Conservation (phyloP, 2,888 invertebrate genomes). For the Synanthedon vespiformis region DNA sequence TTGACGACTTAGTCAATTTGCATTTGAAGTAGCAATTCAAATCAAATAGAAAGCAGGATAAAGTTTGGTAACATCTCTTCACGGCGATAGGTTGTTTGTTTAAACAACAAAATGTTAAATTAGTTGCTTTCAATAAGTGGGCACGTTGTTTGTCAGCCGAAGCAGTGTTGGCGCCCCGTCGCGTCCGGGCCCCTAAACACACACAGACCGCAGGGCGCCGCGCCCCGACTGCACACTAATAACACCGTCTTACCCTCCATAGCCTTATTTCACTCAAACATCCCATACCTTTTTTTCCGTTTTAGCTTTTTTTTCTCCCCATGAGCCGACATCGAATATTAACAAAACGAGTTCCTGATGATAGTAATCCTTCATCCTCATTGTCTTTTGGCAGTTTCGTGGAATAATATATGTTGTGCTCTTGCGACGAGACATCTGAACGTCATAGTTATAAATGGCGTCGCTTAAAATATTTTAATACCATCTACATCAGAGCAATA, state of each 20-base stretch:
- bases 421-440: constrained; percentile 63
- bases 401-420: constrained; percentile 65
- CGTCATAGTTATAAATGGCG: constrained; percentile 67
- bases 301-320: constrained; percentile 41
- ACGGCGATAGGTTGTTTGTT: constrained; percentile 41
- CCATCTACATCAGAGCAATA: constrained; percentile 65
- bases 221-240: constrained; percentile 49
- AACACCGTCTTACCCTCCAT: constrained; percentile 62
- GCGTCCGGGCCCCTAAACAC: constrained; percentile 50
- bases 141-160: constrained; percentile 16
- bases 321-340: constrained; percentile 47
- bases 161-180: constrained; percentile 33
- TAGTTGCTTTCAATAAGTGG: constrained; percentile 59
- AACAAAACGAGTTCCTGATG: constrained; percentile 63
- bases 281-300: constrained; percentile 51
- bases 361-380: constrained; percentile 69
- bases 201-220: constrained; percentile 69
- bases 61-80: constrained; percentile 9
- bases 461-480: constrained; percentile 70
- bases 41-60: too few relatives aligned
- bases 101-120: constrained; percentile 61
- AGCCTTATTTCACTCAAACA: constrained; percentile 57
- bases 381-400: constrained; percentile 70
- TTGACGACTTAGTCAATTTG: not conserved
- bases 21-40: not conserved